Percentiles rank a stretch among this genome's conserved stretches.
phyloP scores from a whole-genome alignment of 2,113 vertebrate species.

The Engystomops pustulosus region DNA sequence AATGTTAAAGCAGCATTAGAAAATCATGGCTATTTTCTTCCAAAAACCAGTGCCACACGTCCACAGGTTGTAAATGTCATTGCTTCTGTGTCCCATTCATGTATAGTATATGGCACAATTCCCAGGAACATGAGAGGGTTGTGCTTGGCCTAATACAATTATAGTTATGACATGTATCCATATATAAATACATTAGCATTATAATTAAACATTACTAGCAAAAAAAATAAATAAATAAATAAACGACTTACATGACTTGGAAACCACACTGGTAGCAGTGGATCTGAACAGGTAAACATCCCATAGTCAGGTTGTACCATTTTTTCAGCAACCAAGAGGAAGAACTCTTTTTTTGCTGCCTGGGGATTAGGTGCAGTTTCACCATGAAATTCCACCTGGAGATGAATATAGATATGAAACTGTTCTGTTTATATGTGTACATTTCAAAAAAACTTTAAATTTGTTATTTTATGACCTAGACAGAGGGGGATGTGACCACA shows the following conservation, averaged over 20 bases:
- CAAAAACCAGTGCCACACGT: neutral
- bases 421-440: neutral
- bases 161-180: neutral
- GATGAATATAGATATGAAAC: neutral
- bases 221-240: too few relatives aligned
- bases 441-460: too few relatives aligned
- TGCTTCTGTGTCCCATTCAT: neutral
- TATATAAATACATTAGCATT: neutral
- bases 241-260: constrained; percentile 74
- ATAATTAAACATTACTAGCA: neutral
- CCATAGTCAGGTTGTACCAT: constrained; percentile 70
- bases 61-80: neutral
- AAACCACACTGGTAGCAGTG: constrained; percentile 75
- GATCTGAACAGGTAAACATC: constrained; percentile 72
- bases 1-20: too few relatives aligned
- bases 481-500: too few relatives aligned
- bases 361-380: constrained; percentile 52
- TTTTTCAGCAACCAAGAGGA: constrained; percentile 72
- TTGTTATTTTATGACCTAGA: too few relatives aligned
- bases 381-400: constrained; percentile 76
- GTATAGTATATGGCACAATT: too few relatives aligned
- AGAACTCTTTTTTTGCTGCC: constrained; percentile 74
- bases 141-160: too few relatives aligned
- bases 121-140: too few relatives aligned
- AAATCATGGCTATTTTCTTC: neutral